Conservation (phyloP, 2,888 invertebrate genomes). For the Orthosia incerta region DNA sequence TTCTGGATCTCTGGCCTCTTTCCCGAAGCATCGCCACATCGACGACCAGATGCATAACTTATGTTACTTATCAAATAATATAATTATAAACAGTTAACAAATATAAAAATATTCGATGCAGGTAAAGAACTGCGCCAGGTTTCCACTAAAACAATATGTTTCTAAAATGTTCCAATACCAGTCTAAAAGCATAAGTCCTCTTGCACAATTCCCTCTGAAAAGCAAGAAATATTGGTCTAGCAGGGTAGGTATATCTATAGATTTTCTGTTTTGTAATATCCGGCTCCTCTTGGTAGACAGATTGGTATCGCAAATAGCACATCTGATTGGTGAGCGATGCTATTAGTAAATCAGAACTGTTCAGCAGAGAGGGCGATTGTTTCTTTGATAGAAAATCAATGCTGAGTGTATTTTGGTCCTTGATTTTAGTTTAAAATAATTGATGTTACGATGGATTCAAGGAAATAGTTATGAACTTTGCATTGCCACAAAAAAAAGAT, state of each 20-base stretch:
- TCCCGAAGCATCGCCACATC: background rate
- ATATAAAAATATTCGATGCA: background rate
- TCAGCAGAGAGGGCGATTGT: background rate
- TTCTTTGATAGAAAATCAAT: background rate
- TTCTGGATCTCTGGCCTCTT: background rate
- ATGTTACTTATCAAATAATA: background rate
- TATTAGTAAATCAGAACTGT: slow-evolving; percentile 33
- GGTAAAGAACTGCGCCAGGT: no score
- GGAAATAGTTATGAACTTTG: no score
- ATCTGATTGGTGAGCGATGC: slow-evolving; percentile 28
- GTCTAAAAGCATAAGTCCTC: no score
- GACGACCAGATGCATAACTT: background rate
- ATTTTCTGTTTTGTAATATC: slow-evolving; percentile 31
- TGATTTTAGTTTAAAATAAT: background rate
- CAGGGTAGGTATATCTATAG: background rate
- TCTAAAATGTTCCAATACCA: no score
- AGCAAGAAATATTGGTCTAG: slow-evolving; percentile 3
- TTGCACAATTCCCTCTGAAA: background rate
- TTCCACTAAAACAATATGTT: background rate
- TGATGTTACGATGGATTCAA: no score
- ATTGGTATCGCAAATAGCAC: slow-evolving; percentile 48
- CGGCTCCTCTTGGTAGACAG: slow-evolving; percentile 22
- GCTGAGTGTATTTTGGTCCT: background rate
- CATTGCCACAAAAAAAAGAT: no score
- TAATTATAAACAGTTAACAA: background rate